Percentiles rank a stretch among this genome's conserved stretches.
These are phyloP conservation scores for Liasis olivaceus DNA, from an alignment of 2,797 vertebrate species.

Conservation along the genomic window DNA sequence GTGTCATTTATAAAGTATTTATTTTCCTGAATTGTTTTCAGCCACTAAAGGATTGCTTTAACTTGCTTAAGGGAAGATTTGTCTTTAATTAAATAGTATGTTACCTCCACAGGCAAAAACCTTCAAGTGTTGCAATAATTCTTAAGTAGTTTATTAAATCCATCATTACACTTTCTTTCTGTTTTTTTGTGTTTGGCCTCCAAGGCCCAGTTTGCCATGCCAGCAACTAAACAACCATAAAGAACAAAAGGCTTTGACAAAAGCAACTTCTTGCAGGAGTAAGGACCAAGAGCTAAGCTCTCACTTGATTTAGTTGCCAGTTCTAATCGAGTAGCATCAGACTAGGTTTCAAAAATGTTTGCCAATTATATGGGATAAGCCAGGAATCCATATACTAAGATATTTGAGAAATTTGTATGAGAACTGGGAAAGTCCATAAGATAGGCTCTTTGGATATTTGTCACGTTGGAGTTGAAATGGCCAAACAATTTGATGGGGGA, in stretches of 20 bases:
- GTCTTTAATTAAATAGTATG: conserved; percentile 67
- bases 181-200: conserved; percentile 4
- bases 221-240: not conserved
- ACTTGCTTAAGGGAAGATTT: conserved; percentile 58
- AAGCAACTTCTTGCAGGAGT: not conserved
- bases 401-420: not conserved
- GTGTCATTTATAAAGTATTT: conserved; percentile 47
- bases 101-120: conserved; percentile 53
- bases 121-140: conserved; percentile 25
- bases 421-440: not conserved
- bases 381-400: not conserved
- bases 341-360: not conserved
- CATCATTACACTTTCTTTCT: conserved; percentile 8
- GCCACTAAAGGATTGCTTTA: conserved; percentile 44
- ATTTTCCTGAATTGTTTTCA: conserved; percentile 51
- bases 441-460: not conserved
- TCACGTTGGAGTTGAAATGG: not conserved
- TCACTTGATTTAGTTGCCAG: not conserved
- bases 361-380: not conserved
- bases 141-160: conserved; percentile 34
- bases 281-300: not conserved
- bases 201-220: not conserved
- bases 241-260: not conserved
- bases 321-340: not conserved
- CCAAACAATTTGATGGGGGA: not conserved